Evolutionary conservation across 2,888 invertebrate genomes (phyloP).

Genomic region (Drosophila sordidula): DNA sequence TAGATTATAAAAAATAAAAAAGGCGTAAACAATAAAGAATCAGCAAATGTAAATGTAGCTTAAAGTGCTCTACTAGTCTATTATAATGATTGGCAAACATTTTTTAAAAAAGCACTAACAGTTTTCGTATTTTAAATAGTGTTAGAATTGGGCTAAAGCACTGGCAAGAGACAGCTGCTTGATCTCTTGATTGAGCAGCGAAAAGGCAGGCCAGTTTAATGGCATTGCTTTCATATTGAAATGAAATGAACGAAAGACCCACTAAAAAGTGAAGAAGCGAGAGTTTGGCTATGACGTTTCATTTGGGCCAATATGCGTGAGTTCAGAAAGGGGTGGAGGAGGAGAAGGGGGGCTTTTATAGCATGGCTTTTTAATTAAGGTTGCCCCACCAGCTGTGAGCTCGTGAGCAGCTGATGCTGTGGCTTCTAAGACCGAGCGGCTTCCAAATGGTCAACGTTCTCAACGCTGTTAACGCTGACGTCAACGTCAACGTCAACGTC

Average conservation of each 20-base stretch:
- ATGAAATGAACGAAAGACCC: constrained; percentile 43
- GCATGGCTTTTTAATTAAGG: constrained; percentile 55
- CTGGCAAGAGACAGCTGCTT: neutral
- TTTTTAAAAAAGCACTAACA: too few species aligned
- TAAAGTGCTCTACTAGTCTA: too few species aligned
- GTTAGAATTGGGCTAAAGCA: neutral
- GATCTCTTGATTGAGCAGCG: neutral
- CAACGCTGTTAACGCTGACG: constrained; percentile 10
- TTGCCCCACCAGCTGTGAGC: constrained; percentile 56
- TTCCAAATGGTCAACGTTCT: constrained; percentile 35
- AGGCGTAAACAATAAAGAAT: too few species aligned
- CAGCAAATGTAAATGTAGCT: too few species aligned
- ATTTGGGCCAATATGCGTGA: constrained; percentile 27
- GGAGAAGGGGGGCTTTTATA: constrained; percentile 5
- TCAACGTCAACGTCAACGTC: constrained; percentile 1
- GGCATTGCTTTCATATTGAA: constrained; percentile 59
- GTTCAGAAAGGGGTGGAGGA: neutral
- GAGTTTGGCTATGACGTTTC: constrained; percentile 65
- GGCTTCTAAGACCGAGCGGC: constrained; percentile 42
- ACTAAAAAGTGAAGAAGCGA: constrained; percentile 68
- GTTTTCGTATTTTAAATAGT: too few species aligned
- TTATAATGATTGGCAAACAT: too few species aligned
- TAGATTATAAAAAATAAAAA: too few species aligned
- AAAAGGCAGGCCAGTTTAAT: constrained; percentile 29
- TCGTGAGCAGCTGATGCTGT: constrained; percentile 53